phyloP scores from a whole-genome alignment of 2,888 invertebrate species.

The Macrophya annulata region DNA sequence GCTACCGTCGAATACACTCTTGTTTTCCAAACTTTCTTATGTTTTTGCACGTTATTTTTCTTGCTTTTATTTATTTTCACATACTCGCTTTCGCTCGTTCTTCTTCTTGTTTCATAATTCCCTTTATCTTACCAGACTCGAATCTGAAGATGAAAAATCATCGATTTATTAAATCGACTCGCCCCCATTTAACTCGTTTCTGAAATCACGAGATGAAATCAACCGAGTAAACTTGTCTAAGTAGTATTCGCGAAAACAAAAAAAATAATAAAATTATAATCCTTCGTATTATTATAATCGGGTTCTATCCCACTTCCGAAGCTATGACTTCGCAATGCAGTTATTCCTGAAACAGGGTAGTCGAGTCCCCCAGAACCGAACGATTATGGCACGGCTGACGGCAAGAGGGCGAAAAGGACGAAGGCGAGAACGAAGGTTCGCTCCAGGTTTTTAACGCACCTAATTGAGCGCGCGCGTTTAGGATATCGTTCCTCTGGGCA shows the following conservation, averaged over 20 bases:
- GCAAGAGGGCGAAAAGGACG: conserved; percentile 45
- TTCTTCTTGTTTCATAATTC: background rate
- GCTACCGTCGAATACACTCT: conserved; percentile 53
- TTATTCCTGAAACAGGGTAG: conserved; percentile 33
- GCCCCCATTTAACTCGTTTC: background rate
- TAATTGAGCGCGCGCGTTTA: conserved; percentile 54
- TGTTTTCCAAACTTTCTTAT: conserved; percentile 52
- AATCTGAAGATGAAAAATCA: background rate
- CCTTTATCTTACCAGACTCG: background rate
- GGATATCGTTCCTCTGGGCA: conserved; percentile 57
- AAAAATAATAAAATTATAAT: background rate
- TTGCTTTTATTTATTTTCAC: conserved; percentile 1
- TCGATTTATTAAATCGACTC: background rate
- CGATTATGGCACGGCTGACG: conserved; percentile 44
- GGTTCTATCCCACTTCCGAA: background rate
- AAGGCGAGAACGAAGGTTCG: conserved; percentile 26
- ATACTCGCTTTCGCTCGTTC: background rate
- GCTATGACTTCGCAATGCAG: conserved; percentile 34
- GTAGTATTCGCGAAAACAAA: background rate
- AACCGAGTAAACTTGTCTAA: background rate
- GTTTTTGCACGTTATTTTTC: conserved; percentile 18
- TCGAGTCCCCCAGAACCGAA: conserved; percentile 16
- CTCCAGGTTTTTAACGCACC: conserved; percentile 56
- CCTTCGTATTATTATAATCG: conserved; percentile 12
- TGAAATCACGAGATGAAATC: background rate